A percentile compares a stretch with the other conserved stretches of the same genome.
Evolutionary conservation across 2,113 vertebrate species (phyloP).

Genomic region (Oncorhynchus mykiss): DNA sequence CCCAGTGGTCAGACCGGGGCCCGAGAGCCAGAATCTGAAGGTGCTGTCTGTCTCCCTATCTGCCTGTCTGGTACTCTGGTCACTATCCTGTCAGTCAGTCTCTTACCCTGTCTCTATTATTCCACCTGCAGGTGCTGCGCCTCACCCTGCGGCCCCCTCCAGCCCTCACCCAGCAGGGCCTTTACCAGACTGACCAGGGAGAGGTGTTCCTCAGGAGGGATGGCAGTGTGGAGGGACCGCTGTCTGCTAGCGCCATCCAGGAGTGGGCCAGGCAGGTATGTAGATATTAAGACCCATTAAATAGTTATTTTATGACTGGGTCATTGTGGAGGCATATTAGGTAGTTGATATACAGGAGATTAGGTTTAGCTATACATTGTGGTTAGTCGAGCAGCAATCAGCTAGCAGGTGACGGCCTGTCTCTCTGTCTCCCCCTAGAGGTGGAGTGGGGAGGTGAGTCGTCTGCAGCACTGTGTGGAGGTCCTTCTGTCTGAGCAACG

Average conservation of each 20-base stretch:
- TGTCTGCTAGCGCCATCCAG: slow-evolving; percentile 63
- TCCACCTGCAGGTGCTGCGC: slow-evolving; percentile 63
- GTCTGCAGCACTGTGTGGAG: slow-evolving; percentile 55
- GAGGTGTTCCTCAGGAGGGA: slow-evolving; percentile 71
- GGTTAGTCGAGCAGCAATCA: too few species aligned
- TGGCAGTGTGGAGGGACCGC: slow-evolving; percentile 68
- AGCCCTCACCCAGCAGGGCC: slow-evolving; percentile 36
- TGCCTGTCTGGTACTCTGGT: too few species aligned
- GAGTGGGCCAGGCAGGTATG: slow-evolving; percentile 68
- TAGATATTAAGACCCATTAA: not conserved
- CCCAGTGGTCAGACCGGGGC: slow-evolving; percentile 53
- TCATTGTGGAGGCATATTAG: too few species aligned
- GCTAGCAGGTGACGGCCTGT: too few species aligned
- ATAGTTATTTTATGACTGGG: too few species aligned
- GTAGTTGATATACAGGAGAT: too few species aligned
- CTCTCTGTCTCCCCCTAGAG: slow-evolving; percentile 50
- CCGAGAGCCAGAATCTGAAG: slow-evolving; percentile 45
- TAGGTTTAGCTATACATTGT: too few species aligned
- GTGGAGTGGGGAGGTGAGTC: slow-evolving; percentile 59
- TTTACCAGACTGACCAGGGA: slow-evolving; percentile 70
- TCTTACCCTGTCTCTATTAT: too few species aligned
- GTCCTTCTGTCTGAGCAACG: slow-evolving; percentile 49
- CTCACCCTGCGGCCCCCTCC: slow-evolving; percentile 42
- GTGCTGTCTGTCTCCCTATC: slow-evolving; percentile 33
- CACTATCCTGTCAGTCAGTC: too few species aligned